Evolutionary conservation across 2,113 vertebrate species (phyloP).

Genomic region (Sebastes fasciatus): DNA sequence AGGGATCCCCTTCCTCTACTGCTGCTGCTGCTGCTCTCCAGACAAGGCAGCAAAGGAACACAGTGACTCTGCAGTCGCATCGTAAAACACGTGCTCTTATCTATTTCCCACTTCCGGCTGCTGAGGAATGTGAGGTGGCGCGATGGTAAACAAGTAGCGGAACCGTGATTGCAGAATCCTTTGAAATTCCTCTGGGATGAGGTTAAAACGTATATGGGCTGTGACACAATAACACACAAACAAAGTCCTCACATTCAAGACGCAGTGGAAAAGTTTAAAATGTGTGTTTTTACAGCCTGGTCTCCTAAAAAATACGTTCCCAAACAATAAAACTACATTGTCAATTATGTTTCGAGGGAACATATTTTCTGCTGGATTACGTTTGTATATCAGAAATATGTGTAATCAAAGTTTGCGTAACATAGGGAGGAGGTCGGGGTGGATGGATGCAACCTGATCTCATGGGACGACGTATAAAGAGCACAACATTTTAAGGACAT

Average conservation of each 20-base stretch:
- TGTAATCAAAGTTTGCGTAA: no score
- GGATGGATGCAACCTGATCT: no score
- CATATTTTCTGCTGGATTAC: no score
- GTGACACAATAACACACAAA: slow-evolving; percentile 39
- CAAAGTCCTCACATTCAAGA: not conserved
- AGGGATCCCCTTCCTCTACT: slow-evolving; percentile 21
- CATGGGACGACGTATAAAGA: no score
- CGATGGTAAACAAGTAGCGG: slow-evolving; percentile 60
- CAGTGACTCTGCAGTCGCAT: slow-evolving; percentile 25
- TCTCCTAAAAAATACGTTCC: no score
- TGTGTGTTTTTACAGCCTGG: no score
- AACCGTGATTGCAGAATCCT: slow-evolving; percentile 26
- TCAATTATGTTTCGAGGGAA: no score
- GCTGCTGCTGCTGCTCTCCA: slow-evolving; percentile 20
- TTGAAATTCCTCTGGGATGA: slow-evolving; percentile 62
- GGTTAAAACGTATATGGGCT: not conserved
- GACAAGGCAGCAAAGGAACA: slow-evolving; percentile 36
- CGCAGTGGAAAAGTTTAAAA: not conserved
- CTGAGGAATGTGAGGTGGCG: slow-evolving; percentile 59
- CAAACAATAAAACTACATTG: no score
- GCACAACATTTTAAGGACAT: no score
- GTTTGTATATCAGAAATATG: no score
- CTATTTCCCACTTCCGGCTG: slow-evolving; percentile 69
- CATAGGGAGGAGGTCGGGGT: no score
- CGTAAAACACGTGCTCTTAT: slow-evolving; percentile 69